phyloP scores from a whole-genome alignment of 1,140 invertebrate species.

The Pachypeltis micranthus region DNA sequence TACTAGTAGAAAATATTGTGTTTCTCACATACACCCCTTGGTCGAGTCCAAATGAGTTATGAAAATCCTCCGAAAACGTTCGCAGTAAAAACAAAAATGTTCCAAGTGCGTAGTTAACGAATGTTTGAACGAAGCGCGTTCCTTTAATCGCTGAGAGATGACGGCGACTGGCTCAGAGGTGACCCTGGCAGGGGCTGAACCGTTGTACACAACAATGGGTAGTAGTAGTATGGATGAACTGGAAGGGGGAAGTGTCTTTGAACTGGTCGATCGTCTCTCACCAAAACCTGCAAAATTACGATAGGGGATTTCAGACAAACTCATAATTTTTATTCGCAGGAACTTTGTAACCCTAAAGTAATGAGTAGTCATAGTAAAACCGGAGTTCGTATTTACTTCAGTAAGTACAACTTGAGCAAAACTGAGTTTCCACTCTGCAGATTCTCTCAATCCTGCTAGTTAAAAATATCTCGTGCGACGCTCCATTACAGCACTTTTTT shows the following conservation, averaged over 20 bases:
- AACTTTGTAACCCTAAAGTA: background rate
- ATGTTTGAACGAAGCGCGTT: no score
- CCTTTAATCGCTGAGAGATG: background rate
- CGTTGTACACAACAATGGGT: constrained; percentile 23
- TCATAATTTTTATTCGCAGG: background rate
- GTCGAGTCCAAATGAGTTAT: no score
- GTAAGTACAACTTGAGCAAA: background rate
- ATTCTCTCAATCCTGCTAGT: background rate
- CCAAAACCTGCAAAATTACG: constrained; percentile 64
- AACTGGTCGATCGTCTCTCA: constrained; percentile 55
- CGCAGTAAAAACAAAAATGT: no score
- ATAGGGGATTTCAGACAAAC: background rate
- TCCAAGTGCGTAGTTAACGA: no score
- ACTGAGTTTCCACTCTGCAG: background rate
- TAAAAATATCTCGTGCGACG: no score
- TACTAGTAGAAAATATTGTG: no score
- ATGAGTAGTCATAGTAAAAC: background rate
- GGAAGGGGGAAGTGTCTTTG: constrained; percentile 22
- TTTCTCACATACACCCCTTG: no score
- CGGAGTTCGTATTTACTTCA: background rate
- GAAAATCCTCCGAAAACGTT: no score
- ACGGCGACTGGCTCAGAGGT: background rate
- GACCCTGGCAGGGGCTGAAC: constrained; percentile 6
- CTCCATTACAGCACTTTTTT: no score
- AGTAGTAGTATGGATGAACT: constrained; percentile 25